phyloP scores from a whole-genome alignment of 2,888 invertebrate genomes.

The Spisula solida region DNA sequence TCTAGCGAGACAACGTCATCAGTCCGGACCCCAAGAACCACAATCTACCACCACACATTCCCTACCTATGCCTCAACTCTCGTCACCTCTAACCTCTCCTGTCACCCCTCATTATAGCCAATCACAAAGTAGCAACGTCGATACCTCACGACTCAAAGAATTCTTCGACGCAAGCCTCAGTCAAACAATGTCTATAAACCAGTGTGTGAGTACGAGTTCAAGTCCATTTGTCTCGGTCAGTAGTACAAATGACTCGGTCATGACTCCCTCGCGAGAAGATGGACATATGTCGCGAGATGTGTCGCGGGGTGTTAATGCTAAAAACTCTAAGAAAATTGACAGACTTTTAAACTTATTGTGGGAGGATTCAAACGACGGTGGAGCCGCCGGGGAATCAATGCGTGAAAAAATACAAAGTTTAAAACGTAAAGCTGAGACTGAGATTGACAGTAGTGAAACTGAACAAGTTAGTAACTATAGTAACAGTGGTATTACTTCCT shows the following conservation, averaged over 20 bases:
- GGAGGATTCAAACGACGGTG: constrained; percentile 71
- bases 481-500: not conserved
- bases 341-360: constrained; percentile 78
- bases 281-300: not conserved
- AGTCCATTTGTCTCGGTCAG: constrained; percentile 36
- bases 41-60: constrained; percentile 80
- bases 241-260: constrained; percentile 40
- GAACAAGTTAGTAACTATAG: constrained; percentile 15
- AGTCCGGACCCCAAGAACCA: constrained; percentile 83
- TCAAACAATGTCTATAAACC: constrained; percentile 37
- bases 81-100: constrained; percentile 71
- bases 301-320: not conserved
- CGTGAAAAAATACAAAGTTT: constrained; percentile 66
- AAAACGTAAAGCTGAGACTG: constrained; percentile 76
- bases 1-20: constrained; percentile 79
- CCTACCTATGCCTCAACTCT: constrained; percentile 65
- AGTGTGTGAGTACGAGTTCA: not conserved
- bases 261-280: not conserved
- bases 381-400: constrained; percentile 52
- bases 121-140: constrained; percentile 37
- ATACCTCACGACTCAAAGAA: constrained; percentile 60
- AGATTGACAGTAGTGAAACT: constrained; percentile 45
- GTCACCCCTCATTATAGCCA: constrained; percentile 55
- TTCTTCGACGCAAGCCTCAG: constrained; percentile 41
- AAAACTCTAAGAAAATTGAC: constrained; percentile 69